Percentiles rank a stretch among this genome's conserved stretches.
Conservation (phyloP, 2,113 vertebrate genomes). For the Mesembrinibis cayennensis region DNA sequence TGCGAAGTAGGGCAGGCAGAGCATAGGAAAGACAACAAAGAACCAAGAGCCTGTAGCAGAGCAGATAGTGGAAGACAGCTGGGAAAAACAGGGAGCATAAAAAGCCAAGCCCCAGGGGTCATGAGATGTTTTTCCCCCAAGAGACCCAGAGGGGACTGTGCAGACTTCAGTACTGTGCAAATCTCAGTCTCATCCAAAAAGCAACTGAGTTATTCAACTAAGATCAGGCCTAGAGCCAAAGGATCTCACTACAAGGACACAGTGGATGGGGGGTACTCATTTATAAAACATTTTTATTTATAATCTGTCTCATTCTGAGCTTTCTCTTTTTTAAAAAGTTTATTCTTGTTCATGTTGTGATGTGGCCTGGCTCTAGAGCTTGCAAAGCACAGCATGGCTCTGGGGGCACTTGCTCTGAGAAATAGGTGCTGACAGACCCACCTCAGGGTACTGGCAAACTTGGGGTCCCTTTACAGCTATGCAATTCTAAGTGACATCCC, state of each 20-base stretch:
- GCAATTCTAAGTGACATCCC: neutral
- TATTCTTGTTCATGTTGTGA: neutral
- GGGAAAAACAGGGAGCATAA: neutral
- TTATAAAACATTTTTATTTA: constrained; percentile 1
- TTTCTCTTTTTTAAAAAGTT: neutral
- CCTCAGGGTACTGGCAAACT: constrained; percentile 6
- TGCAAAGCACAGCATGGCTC: neutral
- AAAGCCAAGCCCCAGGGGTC: neutral
- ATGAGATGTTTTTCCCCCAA: neutral
- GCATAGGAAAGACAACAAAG: neutral
- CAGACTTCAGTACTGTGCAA: neutral
- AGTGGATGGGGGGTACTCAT: accelerated
- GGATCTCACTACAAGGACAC: neutral
- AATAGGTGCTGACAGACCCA: constrained; percentile 30
- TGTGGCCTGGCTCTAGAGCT: neutral
- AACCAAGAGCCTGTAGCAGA: neutral
- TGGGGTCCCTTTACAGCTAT: neutral
- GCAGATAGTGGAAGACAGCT: constrained; percentile 13
- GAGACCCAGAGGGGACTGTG: neutral
- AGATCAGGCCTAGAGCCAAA: neutral
- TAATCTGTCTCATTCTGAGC: neutral
- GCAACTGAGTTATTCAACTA: neutral
- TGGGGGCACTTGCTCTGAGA: constrained; percentile 19
- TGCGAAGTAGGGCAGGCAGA: neutral
- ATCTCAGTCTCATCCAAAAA: neutral